Percentiles rank a stretch among this genome's conserved stretches.
Conservation (phyloP, 2,797 vertebrate genomes). For the Phataginus tetradactyla region DNA sequence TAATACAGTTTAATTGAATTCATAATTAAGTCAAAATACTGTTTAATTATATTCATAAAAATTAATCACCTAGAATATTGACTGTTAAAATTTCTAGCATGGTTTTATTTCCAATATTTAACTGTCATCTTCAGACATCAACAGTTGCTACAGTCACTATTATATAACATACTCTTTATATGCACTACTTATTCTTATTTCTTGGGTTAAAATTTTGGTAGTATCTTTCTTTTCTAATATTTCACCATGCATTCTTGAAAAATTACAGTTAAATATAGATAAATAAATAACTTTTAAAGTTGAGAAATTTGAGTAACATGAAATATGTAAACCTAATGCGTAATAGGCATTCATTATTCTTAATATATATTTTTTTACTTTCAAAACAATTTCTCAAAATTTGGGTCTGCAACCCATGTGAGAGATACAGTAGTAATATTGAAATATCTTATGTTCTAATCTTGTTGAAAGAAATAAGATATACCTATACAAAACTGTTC, state of each 20-base stretch:
- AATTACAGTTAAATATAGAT: neutral
- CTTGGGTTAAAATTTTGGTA: neutral
- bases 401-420: neutral
- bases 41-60: neutral
- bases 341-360: neutral
- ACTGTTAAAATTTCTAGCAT: neutral
- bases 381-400: neutral
- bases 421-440: neutral
- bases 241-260: neutral
- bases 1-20: neutral
- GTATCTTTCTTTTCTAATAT: neutral
- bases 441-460: neutral
- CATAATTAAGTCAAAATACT: neutral
- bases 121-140: neutral
- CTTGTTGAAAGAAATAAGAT: neutral
- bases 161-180: neutral
- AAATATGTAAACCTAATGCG: neutral
- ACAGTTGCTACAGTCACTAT: neutral
- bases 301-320: neutral
- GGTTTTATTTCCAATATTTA: neutral
- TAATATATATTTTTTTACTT: neutral
- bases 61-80: neutral
- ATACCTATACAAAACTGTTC: neutral
- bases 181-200: neutral
- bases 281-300: neutral